Evolutionary conservation across 2,797 vertebrate species (phyloP).

Genomic region (Rhinichthys osculus): DNA sequence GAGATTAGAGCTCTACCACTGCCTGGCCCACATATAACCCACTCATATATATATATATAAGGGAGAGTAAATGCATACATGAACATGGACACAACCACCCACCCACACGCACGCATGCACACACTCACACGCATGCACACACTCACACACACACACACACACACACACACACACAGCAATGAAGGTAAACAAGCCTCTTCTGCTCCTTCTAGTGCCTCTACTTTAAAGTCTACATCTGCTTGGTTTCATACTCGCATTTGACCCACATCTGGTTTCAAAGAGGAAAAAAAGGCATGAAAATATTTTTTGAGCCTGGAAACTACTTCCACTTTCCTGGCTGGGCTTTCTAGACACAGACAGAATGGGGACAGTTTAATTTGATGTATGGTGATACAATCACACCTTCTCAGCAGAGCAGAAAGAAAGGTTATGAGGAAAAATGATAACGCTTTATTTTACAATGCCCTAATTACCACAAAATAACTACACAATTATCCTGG

Average conservation of each 20-base stretch:
- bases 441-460: conserved; percentile 72
- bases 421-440: conserved; percentile 72
- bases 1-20: conserved; percentile 17
- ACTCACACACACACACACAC: conserved; percentile 10
- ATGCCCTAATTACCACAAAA: conserved; percentile 73
- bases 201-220: conserved; percentile 54
- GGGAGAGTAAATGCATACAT: conserved; percentile 7
- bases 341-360: conserved; percentile 74
- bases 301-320: conserved; percentile 68
- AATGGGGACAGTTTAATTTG: conserved; percentile 81
- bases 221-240: conserved; percentile 61
- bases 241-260: conserved; percentile 63
- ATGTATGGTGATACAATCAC: conserved; percentile 78
- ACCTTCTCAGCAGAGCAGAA: conserved; percentile 78
- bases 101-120: background rate
- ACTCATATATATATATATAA: background rate
- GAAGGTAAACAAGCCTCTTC: conserved; percentile 59
- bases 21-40: conserved; percentile 2
- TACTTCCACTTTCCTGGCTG: conserved; percentile 69
- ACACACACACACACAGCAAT: background rate
- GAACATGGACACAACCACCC: conserved; percentile 13
- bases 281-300: conserved; percentile 54
- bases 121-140: background rate
- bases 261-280: conserved; percentile 68
- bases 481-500: conserved; percentile 68